Conservation (phyloP, 2,113 vertebrate species). For the Eulemur rufifrons region DNA sequence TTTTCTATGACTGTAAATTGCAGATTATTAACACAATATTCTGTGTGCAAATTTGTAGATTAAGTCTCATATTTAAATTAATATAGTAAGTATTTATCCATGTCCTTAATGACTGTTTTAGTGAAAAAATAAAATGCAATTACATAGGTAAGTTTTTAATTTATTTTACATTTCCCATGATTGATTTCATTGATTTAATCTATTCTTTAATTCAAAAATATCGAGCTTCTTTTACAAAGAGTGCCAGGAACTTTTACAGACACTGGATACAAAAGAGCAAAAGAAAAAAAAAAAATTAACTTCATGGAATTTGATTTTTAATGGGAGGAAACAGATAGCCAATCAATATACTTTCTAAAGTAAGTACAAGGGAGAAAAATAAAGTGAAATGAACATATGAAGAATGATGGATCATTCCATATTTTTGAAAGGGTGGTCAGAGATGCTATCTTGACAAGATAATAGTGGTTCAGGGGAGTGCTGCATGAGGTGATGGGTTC, state of each 20-base stretch:
- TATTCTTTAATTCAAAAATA: not conserved
- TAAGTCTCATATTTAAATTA: conserved; percentile 11
- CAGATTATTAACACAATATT: not conserved
- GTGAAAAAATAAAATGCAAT: not conserved
- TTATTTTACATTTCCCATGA: not conserved
- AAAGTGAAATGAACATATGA: not conserved
- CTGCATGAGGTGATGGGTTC: not conserved
- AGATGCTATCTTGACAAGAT: not conserved
- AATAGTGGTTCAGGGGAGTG: not conserved
- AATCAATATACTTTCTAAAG: not conserved
- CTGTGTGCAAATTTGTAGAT: not conserved
- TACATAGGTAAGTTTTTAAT: not conserved
- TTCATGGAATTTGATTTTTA: not conserved
- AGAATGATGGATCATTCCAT: not conserved
- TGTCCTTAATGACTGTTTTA: not conserved
- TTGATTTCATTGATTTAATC: not conserved
- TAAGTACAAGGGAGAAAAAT: not conserved
- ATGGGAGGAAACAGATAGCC: not conserved
- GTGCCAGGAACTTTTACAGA: not conserved
- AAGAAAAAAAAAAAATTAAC: not conserved
- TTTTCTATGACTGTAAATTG: not conserved
- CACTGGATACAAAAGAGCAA: not conserved
- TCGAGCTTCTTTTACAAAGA: not conserved
- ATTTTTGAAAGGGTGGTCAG: not conserved
- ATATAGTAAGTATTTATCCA: not conserved